These are phyloP conservation scores for Lutraria lutraria DNA, from an alignment of 2,888 invertebrate species.

Conservation along the genomic window DNA sequence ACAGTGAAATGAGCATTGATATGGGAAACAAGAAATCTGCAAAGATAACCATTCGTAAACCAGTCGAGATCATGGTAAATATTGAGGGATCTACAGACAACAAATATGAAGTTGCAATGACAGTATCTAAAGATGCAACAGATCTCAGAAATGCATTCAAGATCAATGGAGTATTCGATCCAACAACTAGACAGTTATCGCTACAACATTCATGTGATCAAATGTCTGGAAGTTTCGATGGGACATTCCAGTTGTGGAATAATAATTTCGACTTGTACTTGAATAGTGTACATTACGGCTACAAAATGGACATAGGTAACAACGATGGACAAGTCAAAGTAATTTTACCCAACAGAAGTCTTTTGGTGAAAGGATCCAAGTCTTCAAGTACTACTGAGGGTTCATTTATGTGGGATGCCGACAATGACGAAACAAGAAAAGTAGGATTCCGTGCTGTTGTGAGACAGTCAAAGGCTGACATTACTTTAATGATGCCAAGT, in stretches of 20 bases:
- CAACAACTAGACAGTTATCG: slow-evolving; percentile 20
- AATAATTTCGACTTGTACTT: slow-evolving; percentile 45
- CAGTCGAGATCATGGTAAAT: slow-evolving; percentile 13
- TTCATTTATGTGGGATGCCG: slow-evolving; percentile 78
- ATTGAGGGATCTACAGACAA: slow-evolving; percentile 22
- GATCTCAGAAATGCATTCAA: neutral
- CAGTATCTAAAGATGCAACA: slow-evolving; percentile 18
- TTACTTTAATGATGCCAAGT: slow-evolving; percentile 74
- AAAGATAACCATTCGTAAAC: slow-evolving; percentile 32
- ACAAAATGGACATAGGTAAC: slow-evolving; percentile 41
- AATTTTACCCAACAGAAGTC: slow-evolving; percentile 69
- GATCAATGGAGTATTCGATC: slow-evolving; percentile 29
- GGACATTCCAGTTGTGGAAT: slow-evolving; percentile 46
- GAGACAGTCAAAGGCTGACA: slow-evolving; percentile 69
- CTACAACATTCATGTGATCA: slow-evolving; percentile 24
- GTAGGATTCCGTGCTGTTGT: slow-evolving; percentile 66
- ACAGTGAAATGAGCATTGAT: slow-evolving; percentile 35
- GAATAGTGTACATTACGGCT: slow-evolving; percentile 57
- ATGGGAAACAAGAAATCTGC: slow-evolving; percentile 25
- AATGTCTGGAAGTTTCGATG: slow-evolving; percentile 21
- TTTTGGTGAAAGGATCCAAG: slow-evolving; percentile 59
- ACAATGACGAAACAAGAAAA: slow-evolving; percentile 75
- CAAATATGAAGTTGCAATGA: slow-evolving; percentile 29
- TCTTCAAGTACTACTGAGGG: slow-evolving; percentile 60
- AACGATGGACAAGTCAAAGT: slow-evolving; percentile 67